Conservation (phyloP, 2,797 vertebrate species). For the Petrocephalus sullivani region DNA sequence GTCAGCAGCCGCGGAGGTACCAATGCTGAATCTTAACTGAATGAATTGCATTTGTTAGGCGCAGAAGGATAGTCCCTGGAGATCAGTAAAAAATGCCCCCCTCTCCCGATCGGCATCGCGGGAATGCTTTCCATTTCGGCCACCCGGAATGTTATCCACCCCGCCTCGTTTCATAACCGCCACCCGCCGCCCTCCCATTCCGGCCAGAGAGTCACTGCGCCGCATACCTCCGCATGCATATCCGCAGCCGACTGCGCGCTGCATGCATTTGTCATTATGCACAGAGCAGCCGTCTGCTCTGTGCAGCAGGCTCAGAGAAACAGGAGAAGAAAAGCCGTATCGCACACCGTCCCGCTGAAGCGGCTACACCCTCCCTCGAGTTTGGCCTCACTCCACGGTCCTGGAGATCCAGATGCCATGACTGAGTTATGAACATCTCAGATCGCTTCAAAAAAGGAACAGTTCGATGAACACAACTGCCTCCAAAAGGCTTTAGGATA, state of each 20-base stretch:
- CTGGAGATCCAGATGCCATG: background rate
- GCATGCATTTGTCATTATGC: background rate
- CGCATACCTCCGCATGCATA: background rate
- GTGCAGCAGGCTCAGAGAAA: background rate
- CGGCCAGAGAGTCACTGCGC: background rate
- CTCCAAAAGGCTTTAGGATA: background rate
- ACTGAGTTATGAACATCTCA: background rate
- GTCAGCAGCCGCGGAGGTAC: background rate
- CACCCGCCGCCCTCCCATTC: background rate
- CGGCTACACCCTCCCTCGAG: background rate
- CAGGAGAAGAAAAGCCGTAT: background rate
- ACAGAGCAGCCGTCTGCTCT: background rate
- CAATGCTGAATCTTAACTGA: background rate
- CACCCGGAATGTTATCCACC: background rate
- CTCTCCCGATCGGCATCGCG: too few species aligned
- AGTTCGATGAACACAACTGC: background rate
- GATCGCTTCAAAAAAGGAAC: background rate
- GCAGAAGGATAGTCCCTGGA: background rate
- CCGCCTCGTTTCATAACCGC: background rate
- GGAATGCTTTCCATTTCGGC: background rate
- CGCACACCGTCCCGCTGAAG: background rate
- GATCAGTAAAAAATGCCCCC: background rate
- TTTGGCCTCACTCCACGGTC: background rate
- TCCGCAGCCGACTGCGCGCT: background rate
- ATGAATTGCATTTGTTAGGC: background rate